Percentiles rank a stretch among this genome's conserved stretches.
These are phyloP conservation scores for Cheilosia vulpina DNA, from an alignment of 2,888 invertebrate genomes.

Conservation along the genomic window DNA sequence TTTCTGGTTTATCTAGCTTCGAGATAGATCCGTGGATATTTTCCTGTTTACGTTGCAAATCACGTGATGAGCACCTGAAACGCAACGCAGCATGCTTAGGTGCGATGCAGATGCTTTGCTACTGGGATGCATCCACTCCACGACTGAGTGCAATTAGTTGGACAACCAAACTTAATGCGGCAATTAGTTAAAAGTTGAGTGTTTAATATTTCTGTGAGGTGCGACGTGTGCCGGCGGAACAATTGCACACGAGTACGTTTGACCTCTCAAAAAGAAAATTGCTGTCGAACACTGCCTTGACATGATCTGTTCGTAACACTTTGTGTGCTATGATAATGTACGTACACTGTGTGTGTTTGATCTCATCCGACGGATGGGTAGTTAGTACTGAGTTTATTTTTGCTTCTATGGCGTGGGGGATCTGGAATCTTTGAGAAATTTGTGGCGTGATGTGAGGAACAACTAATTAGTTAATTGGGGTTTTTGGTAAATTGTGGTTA, in stretches of 20 bases:
- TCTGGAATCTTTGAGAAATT: no score
- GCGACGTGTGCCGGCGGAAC: slow-evolving; percentile 3
- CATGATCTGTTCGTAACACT: slow-evolving; percentile 15
- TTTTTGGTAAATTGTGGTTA: no score
- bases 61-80: slow-evolving; percentile 17
- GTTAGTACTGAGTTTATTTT: background rate
- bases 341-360: background rate
- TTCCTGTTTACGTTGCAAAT: background rate
- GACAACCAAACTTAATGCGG: slow-evolving; percentile 23
- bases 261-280: slow-evolving; percentile 23
- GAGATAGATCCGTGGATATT: background rate
- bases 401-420: no score
- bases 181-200: slow-evolving; percentile 40
- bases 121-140: slow-evolving; percentile 22
- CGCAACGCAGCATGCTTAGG: no score
- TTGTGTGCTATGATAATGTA: no score
- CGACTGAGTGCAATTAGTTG: slow-evolving; percentile 48
- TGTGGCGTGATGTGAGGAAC: no score
- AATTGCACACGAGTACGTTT: background rate
- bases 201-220: slow-evolving; percentile 11
- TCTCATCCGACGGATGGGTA: background rate
- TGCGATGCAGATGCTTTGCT: slow-evolving; percentile 15
- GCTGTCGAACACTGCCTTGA: slow-evolving; percentile 21
- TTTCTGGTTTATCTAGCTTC: slow-evolving; percentile 38
- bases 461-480: no score